Base-by-base conservation (phyloP, 2,797 vertebrate species). In the Crax fasciolata region DNA sequence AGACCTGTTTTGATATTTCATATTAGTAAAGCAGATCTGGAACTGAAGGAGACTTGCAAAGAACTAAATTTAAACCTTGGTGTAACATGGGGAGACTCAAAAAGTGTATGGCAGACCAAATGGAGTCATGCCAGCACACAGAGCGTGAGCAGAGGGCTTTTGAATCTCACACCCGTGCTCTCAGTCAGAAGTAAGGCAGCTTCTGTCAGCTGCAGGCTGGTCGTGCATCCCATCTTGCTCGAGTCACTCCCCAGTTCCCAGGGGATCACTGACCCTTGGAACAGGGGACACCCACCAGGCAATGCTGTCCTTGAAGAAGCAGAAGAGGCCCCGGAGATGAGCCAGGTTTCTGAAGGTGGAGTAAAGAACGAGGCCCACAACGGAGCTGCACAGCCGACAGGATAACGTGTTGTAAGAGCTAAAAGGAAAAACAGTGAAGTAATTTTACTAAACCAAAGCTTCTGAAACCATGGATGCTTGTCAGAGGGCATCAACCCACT, bases 271-370 rank as follows among this genome's bases (percentile, higher is more conserved):
- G 43, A 19, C 52, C 3, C 0, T 15, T 66, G 54, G 28, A 88
- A 44, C 25, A n/a, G 18, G n/a, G 14, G 35, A 23, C n/a, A 86
- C 98, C 98, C 87, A 99, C 99, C 99, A 99, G 12, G 95, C 82
- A 84, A 99, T 97, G 67, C 94, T 98, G 43, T 98, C 94, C 97
- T 98, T 99, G 89, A 96, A 96, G 84, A 99, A 98, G 78, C 99
- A 98, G 90, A 99, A 99, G 66, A 98, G 79, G 81, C 97, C 98
- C 92, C 98, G 98, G 32, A 98, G 91, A 38, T 41, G 17, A 0
- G 98, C 98, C 94, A 99, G 48, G 48, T 91, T 75, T 16, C 95
- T 85, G n/a, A 98, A 95, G 8, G 98, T 93, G 3, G 99, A 98
- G 51, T 98, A 96, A 23, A 99, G 96, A 28, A 98, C 95, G 81